These are phyloP conservation scores for Chauna torquata DNA, from an alignment of 2,113 vertebrate species.

Conservation along the genomic window DNA sequence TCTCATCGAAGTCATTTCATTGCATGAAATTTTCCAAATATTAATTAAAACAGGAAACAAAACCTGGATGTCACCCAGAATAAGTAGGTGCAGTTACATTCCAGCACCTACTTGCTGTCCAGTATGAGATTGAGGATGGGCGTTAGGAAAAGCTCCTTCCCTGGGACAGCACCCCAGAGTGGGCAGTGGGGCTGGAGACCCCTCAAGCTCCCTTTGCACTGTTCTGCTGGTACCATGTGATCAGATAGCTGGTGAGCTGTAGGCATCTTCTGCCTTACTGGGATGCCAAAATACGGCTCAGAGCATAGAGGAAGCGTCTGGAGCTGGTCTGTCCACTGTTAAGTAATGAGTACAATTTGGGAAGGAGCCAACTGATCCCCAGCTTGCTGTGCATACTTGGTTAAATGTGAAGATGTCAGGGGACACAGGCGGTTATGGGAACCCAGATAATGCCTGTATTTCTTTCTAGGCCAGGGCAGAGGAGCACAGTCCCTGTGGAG, in stretches of 20 bases:
- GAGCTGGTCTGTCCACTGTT: neutral
- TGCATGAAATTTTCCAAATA: neutral
- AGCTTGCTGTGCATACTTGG: fast-evolving
- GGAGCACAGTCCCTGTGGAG: neutral
- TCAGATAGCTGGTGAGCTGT: neutral
- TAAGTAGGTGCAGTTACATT: neutral
- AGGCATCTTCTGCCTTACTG: neutral
- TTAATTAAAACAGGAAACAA: neutral
- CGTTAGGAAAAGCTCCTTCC: neutral
- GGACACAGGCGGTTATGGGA: neutral
- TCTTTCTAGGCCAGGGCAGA: neutral
- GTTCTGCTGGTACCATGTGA: fast-evolving
- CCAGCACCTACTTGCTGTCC: neutral
- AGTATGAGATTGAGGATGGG: neutral
- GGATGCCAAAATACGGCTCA: neutral
- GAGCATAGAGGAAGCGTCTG: neutral
- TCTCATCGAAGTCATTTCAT: neutral
- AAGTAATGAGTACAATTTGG: neutral
- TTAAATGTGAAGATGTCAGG: fast-evolving
- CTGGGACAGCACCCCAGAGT: neutral
- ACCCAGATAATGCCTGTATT: neutral
- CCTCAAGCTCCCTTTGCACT: neutral
- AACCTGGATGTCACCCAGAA: fast-evolving
- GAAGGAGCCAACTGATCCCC: neutral
- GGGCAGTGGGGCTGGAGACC: neutral